These are phyloP conservation scores for Calameuta pallipes DNA, from an alignment of 2,888 invertebrate species.

Conservation along the genomic window DNA sequence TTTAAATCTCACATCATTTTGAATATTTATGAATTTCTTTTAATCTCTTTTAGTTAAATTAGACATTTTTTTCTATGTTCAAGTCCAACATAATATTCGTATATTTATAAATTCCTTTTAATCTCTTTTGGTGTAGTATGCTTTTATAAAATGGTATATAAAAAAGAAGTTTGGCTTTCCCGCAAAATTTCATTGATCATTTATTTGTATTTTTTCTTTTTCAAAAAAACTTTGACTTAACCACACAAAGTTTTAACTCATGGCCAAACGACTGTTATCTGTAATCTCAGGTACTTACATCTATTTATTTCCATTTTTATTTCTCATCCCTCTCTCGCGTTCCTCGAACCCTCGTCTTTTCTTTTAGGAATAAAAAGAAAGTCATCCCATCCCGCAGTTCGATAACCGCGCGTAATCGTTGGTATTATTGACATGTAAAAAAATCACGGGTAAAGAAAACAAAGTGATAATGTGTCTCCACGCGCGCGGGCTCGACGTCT, in stretches of 20 bases:
- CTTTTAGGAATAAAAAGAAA: neutral
- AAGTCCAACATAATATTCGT: too few species aligned
- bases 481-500: neutral
- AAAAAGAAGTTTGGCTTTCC: too few species aligned
- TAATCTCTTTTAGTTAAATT: too few species aligned
- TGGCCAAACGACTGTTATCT: neutral
- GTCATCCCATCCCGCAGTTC: neutral
- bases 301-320: neutral
- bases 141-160: too few species aligned
- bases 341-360: neutral
- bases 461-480: neutral
- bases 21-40: too few species aligned
- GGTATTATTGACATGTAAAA: neutral
- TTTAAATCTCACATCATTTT: too few species aligned
- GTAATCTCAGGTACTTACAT: neutral
- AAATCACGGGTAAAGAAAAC: neutral
- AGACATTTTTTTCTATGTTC: too few species aligned
- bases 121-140: too few species aligned
- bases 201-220: too few species aligned
- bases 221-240: too few species aligned
- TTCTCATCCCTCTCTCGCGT: neutral
- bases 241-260: neutral
- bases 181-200: neutral
- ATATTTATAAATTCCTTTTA: too few species aligned
- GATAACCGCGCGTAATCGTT: neutral